Evolutionary conservation across 2,113 vertebrate genomes (phyloP).

Genomic region (Bos taurus): DNA sequence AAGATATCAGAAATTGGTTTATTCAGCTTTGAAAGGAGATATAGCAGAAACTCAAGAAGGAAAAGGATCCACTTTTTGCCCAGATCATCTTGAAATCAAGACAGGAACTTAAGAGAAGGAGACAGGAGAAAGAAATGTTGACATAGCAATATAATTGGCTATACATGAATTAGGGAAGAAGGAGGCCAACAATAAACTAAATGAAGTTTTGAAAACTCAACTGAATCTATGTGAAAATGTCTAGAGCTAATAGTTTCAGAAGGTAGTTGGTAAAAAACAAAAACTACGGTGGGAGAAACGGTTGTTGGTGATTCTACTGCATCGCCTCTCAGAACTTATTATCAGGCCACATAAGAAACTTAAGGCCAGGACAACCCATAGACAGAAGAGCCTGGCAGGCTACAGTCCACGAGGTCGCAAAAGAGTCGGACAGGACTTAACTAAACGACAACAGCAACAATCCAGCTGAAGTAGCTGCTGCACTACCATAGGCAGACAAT

Average conservation of each 20-base stretch:
- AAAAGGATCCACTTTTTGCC: neutral
- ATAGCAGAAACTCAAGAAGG: neutral
- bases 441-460: neutral
- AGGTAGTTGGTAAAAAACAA: neutral
- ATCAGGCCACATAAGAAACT: neutral
- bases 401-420: neutral
- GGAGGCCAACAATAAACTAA: neutral
- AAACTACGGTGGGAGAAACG: neutral
- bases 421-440: neutral
- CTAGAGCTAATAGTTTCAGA: neutral
- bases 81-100: neutral
- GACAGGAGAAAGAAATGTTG: neutral
- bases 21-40: neutral
- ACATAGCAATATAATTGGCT: neutral
- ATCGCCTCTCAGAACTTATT: neutral
- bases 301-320: neutral
- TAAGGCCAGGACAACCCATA: neutral
- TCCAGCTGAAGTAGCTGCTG: neutral
- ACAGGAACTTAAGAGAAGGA: neutral
- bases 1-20: neutral
- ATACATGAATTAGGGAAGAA: neutral
- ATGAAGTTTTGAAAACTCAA: neutral
- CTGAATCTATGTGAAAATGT: neutral
- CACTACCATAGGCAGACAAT: neutral
- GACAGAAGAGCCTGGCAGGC: neutral